Evolutionary conservation across 37 sponge, comb jelly and placozoan genomes (phyloP), one percentile per base, ranked within the genome.

Genomic region (Crambe crambe): DNA sequence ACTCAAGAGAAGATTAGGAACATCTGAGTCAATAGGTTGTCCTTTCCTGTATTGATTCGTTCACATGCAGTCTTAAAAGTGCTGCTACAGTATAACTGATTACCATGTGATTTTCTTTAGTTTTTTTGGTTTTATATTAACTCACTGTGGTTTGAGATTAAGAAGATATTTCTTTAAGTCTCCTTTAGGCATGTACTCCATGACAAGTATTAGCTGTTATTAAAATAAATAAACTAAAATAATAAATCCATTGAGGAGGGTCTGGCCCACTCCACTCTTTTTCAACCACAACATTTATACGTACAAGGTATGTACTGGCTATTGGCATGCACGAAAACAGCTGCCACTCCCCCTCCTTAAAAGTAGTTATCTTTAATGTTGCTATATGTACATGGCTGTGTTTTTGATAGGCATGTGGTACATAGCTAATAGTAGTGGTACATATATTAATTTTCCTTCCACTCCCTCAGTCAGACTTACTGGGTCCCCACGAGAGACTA

Each of bases 161-260:
- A 18, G 22, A 3, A 75, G 63, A 34, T 56, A 75, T 37, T 26
- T 75, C 36, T 35, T 31, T 21, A 75, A n/a, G 76, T 75, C 76
- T 3, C 76, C 76, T 35, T 75, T 56, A 18, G 25, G 34, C 37
- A 58, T 35, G 17, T 59, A 30, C 60, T 75, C 76, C 39, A 75
- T 32, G 31, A 75, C 76, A 56, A 75, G 63, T 59, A 75, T 75
- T 23, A 58, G 29, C 76, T 75, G 36, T 36, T 21, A 37, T 31
- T 18, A 47, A 47, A n/a, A n/a, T n/a, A n/a, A n/a, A n/a, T n/a
- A n/a, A n/a, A n/a, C n/a, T n/a, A n/a, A n/a, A n/a, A n/a, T n/a
- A n/a, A n/a, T n/a, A n/a, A n/a, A n/a, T n/a, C n/a, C n/a, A n/a
- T n/a, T n/a, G n/a, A n/a, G n/a, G n/a, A n/a, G n/a, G n/a, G n/a